Evolutionary conservation across 1,140 invertebrate genomes (phyloP).

Genomic region (Tetragnatha versicolor): DNA sequence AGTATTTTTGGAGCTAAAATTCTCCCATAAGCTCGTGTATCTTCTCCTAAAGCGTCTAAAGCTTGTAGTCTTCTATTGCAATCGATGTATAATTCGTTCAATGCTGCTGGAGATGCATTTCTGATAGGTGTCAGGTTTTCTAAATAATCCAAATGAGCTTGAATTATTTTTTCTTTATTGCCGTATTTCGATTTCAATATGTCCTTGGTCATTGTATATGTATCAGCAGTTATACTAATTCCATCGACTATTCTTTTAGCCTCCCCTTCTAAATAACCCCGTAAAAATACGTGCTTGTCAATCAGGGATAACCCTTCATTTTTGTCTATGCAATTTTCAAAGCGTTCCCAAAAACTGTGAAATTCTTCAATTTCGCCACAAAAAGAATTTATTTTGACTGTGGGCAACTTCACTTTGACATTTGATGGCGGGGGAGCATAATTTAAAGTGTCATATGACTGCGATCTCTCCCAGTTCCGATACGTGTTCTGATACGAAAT

Average conservation of each 20-base stretch:
- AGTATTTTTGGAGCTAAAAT: slow-evolving; percentile 29
- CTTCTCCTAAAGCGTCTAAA: slow-evolving; percentile 10
- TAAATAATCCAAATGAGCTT: neutral
- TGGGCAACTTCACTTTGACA: neutral
- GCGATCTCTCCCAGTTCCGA: too few relatives aligned
- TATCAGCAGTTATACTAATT: too few relatives aligned
- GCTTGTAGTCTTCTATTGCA: slow-evolving; percentile 15
- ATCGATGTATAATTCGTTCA: slow-evolving; percentile 22
- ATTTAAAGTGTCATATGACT: neutral
- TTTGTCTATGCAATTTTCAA: too few relatives aligned
- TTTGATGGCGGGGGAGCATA: neutral
- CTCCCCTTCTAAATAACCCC: too few relatives aligned
- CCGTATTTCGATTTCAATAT: neutral
- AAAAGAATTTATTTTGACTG: neutral
- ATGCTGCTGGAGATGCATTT: neutral
- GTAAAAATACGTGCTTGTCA: too few relatives aligned
- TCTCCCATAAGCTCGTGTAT: neutral
- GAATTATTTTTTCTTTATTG: neutral
- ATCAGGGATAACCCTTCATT: too few relatives aligned
- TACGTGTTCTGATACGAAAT: too few relatives aligned
- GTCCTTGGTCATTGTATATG: neutral
- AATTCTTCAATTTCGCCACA: neutral
- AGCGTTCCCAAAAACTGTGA: neutral
- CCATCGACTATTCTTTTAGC: too few relatives aligned
- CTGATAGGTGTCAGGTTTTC: neutral